Percentiles rank a stretch among this genome's conserved stretches.
Evolutionary conservation across 1,140 invertebrate genomes (phyloP).

Genomic region (Trinorchestia longiramus): DNA sequence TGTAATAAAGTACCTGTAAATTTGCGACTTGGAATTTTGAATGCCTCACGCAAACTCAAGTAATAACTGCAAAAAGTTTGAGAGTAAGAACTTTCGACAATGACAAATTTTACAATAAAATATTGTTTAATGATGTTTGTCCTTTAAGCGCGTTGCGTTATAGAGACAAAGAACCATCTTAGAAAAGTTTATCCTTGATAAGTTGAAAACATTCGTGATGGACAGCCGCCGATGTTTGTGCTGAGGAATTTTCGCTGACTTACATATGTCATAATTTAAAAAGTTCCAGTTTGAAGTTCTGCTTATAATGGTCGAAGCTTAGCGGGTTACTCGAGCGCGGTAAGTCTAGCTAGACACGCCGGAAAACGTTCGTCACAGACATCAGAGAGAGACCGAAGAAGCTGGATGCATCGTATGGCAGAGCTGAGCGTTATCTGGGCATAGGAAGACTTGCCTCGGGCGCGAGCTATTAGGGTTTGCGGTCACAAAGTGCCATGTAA

Average conservation of each 20-base stretch:
- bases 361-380: not conserved
- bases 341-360: not conserved
- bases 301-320: not conserved
- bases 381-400: not conserved
- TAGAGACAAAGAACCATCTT: too few relatives aligned
- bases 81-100: not conserved
- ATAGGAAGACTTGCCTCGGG: conserved; percentile 45
- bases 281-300: not conserved
- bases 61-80: too few relatives aligned
- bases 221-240: not conserved
- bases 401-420: not conserved
- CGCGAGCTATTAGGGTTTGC: conserved; percentile 33
- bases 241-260: not conserved
- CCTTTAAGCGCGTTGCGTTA: too few relatives aligned
- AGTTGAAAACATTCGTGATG: not conserved
- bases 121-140: too few relatives aligned
- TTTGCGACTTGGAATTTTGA: too few relatives aligned
- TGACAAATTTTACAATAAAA: not conserved
- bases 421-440: not conserved
- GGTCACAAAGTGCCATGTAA: conserved; percentile 53
- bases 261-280: not conserved
- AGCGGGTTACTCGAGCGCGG: not conserved
- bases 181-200: too few relatives aligned
- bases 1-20: too few relatives aligned
- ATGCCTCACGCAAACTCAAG: too few relatives aligned